These are phyloP conservation scores for Brachypodius melanocephalos DNA, from an alignment of 2,113 vertebrate genomes.

Conservation along the genomic window DNA sequence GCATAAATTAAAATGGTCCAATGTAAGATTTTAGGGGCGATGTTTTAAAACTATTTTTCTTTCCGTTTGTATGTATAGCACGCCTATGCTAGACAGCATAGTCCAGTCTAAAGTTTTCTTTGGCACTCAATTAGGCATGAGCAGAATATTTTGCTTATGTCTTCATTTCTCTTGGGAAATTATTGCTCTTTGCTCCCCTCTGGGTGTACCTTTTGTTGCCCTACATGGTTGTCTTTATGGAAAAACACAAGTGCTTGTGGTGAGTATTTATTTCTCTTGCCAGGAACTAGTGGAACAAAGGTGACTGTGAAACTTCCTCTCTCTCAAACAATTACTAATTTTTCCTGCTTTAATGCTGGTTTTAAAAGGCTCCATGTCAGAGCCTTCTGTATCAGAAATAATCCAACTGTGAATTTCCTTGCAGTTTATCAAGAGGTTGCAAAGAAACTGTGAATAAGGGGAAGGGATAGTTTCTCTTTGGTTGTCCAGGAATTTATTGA, in stretches of 20 bases:
- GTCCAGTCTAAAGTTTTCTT: neutral
- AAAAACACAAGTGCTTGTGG: neutral
- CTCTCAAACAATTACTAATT: neutral
- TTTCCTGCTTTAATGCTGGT: neutral
- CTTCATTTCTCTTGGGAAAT: conserved; percentile 39
- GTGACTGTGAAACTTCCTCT: conserved; percentile 29
- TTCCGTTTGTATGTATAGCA: neutral
- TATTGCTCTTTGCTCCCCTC: neutral
- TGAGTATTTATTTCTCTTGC: conserved; percentile 7
- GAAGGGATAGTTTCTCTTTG: neutral
- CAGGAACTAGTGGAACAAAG: conserved; percentile 38
- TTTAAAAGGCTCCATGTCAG: neutral
- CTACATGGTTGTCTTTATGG: neutral
- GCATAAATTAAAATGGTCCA: neutral
- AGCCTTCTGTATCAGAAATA: neutral
- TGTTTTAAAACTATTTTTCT: neutral
- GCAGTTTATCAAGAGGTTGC: neutral
- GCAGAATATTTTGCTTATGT: conserved; percentile 13
- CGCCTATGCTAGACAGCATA: neutral
- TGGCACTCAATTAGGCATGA: neutral
- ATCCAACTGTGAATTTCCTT: neutral
- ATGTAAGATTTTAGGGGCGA: neutral
- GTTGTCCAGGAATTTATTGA: neutral
- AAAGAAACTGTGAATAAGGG: neutral
- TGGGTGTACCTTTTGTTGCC: neutral